Evolutionary conservation across 2,888 invertebrate genomes (phyloP).

Genomic region (Brachyptera putata): DNA sequence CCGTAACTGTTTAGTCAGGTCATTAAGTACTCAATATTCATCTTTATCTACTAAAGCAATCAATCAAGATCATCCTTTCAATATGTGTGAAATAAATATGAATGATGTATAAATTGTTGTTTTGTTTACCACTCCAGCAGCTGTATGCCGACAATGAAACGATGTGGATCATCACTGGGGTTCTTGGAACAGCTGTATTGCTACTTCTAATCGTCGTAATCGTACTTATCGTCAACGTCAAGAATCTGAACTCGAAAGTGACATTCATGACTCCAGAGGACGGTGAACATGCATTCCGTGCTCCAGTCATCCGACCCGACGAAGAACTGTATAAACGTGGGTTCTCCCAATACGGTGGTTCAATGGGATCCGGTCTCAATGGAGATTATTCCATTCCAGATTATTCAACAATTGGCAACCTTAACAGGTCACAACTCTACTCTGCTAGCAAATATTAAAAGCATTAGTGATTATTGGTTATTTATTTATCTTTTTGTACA

Average conservation of each 20-base stretch:
- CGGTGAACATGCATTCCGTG: conserved; percentile 14
- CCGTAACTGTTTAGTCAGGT: too few species aligned
- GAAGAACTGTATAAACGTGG: conserved; percentile 28
- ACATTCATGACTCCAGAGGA: conserved; percentile 1
- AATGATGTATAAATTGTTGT: too few species aligned
- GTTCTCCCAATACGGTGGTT: conserved; percentile 23
- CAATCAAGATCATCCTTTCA: too few species aligned
- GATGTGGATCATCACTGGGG: conserved; percentile 37
- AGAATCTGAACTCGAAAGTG: conserved; percentile 33
- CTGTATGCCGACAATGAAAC: conserved; percentile 35
- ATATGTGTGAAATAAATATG: too few species aligned
- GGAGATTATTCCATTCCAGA: neutral
- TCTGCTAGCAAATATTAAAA: neutral
- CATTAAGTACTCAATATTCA: too few species aligned
- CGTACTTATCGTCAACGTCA: conserved; percentile 40
- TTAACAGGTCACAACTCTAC: neutral
- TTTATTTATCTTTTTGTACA: neutral
- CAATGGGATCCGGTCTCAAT: neutral
- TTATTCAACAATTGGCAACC: conserved; percentile 3
- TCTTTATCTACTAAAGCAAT: too few species aligned
- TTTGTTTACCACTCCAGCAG: too few species aligned
- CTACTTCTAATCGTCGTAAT: conserved; percentile 39
- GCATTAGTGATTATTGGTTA: neutral
- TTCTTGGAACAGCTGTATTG: conserved; percentile 36
- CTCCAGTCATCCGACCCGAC: conserved; percentile 24